Evolutionary conservation across 1,140 invertebrate genomes (phyloP).

Genomic region (Nylanderia fulva): DNA sequence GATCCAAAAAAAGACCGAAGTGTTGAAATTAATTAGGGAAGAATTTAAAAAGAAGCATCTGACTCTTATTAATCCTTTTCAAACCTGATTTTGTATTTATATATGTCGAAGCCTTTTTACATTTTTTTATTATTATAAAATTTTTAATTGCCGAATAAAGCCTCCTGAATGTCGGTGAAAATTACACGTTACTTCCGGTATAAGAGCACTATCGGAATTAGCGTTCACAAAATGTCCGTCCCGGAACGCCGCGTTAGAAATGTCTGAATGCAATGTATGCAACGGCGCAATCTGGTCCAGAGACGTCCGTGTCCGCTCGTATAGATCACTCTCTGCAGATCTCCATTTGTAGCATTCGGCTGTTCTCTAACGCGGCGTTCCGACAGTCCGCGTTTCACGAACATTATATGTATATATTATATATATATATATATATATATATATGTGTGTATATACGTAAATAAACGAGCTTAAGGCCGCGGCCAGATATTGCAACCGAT

Average conservation of each 20-base stretch:
- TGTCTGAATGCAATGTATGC: constrained; percentile 43
- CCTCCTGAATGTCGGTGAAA: not conserved
- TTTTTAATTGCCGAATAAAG: constrained; percentile 1
- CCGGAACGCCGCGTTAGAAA: constrained; percentile 37
- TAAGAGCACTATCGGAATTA: not conserved
- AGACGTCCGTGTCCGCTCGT: constrained; percentile 22
- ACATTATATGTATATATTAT: too few relatives aligned
- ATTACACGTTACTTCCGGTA: not conserved
- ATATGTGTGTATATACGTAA: too few relatives aligned
- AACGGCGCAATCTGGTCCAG: constrained; percentile 19
- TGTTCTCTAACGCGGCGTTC: constrained; percentile 35
- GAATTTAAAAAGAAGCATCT: too few relatives aligned
- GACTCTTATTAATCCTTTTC: too few relatives aligned
- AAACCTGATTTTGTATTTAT: too few relatives aligned
- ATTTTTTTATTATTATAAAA: too few relatives aligned
- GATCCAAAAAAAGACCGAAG: too few relatives aligned
- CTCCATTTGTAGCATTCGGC: constrained; percentile 56
- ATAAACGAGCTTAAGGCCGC: constrained; percentile 33
- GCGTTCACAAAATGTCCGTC: constrained; percentile 36
- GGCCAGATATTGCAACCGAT: constrained; percentile 35
- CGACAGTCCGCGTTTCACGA: constrained; percentile 19
- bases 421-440: too few relatives aligned
- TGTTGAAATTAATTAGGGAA: too few relatives aligned
- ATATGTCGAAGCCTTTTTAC: too few relatives aligned
- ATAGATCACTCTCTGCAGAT: constrained; percentile 40